These are phyloP conservation scores for Argyresthia albistria DNA, from an alignment of 2,888 invertebrate species.

Conservation along the genomic window DNA sequence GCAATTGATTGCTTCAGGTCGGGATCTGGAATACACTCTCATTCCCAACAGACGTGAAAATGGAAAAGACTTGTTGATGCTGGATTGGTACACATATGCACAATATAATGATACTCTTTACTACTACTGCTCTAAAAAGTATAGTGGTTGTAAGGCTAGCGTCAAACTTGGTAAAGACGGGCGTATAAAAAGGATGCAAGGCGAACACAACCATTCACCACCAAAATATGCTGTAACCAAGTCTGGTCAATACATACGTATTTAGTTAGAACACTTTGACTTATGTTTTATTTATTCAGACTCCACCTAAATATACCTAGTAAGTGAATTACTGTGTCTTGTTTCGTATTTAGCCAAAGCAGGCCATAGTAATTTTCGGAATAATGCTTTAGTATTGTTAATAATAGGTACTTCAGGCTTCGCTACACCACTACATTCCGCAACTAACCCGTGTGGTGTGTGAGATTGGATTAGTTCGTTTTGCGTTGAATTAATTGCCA, in stretches of 20 bases:
- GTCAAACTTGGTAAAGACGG: constrained; percentile 12
- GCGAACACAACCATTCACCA: not conserved
- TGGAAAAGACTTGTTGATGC: constrained; percentile 6
- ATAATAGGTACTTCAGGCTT: too few relatives aligned
- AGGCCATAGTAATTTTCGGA: too few relatives aligned
- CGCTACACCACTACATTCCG: too few relatives aligned
- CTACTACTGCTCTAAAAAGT: not conserved
- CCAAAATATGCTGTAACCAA: not conserved
- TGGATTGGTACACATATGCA: constrained; percentile 7
- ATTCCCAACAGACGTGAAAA: constrained; percentile 7
- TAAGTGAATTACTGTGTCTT: too few relatives aligned
- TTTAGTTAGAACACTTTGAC: too few relatives aligned
- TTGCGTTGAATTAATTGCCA: too few relatives aligned
- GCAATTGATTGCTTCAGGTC: not conserved
- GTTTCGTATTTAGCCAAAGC: too few relatives aligned
- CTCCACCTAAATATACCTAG: too few relatives aligned
- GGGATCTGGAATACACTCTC: not conserved
- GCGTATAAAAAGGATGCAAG: not conserved
- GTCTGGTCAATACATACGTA: not conserved
- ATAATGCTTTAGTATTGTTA: too few relatives aligned
- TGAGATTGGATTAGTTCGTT: too few relatives aligned
- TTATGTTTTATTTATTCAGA: too few relatives aligned
- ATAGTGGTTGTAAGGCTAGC: constrained; percentile 14
- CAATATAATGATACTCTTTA: not conserved
- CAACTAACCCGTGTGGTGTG: too few relatives aligned